Percentiles rank a stretch among this genome's conserved stretches.
Conservation (phyloP, 1,140 invertebrate species). For the Saccostrea cuccullata region DNA sequence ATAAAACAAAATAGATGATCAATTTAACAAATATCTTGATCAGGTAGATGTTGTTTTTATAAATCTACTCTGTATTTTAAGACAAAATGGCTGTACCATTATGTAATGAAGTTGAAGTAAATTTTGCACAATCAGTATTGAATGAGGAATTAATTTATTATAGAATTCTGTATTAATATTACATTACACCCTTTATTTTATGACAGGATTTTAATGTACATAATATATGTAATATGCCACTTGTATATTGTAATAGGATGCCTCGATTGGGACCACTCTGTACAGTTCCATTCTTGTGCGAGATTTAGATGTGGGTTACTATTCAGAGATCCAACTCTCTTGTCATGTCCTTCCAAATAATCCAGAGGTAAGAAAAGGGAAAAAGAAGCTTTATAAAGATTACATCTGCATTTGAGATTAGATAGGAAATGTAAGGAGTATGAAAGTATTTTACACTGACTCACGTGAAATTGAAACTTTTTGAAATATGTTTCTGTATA, state of each 20-base stretch:
- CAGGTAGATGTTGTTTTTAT: not conserved
- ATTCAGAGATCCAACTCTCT: constrained; percentile 47
- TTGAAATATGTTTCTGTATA: too few relatives aligned
- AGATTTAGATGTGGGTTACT: constrained; percentile 54
- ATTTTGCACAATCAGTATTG: too few relatives aligned
- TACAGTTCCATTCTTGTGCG: constrained; percentile 34
- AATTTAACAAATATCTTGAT: not conserved
- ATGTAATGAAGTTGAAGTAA: too few relatives aligned
- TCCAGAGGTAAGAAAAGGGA: constrained; percentile 7
- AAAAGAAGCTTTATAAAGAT: not conserved
- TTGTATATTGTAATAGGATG: constrained; percentile 43
- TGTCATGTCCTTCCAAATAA: constrained; percentile 32
- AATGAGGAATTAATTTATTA: too few relatives aligned
- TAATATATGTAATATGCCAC: not conserved
- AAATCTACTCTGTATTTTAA: not conserved
- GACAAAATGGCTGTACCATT: not conserved
- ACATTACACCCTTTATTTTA: too few relatives aligned
- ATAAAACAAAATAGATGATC: not conserved
- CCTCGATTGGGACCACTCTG: constrained; percentile 18
- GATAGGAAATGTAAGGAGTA: too few relatives aligned
- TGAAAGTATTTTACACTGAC: too few relatives aligned
- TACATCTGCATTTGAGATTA: too few relatives aligned
- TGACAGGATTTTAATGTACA: too few relatives aligned
- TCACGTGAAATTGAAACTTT: too few relatives aligned
- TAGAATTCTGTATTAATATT: too few relatives aligned